A percentile compares a stretch with the other conserved stretches of the same genome.
phyloP scores from a whole-genome alignment of 2,797 vertebrate genomes.

The Microctenopoma stevenorrisi region DNA sequence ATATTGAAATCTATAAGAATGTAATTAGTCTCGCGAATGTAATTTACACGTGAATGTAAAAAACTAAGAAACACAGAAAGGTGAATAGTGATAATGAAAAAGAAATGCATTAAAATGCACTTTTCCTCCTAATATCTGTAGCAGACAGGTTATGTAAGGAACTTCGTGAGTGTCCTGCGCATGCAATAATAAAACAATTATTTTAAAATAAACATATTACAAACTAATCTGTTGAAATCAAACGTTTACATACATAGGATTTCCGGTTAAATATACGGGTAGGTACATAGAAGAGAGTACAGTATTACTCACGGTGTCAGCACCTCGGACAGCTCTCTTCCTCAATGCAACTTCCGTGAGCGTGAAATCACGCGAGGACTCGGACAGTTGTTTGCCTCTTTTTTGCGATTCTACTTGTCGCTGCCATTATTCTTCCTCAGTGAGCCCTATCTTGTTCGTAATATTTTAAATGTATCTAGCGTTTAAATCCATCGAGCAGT shows the following conservation, averaged over 20 bases:
- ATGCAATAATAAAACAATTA: background rate
- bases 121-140: constrained; percentile 3
- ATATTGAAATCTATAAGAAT: background rate
- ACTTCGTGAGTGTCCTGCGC: background rate
- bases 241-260: background rate
- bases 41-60: background rate
- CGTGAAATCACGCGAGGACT: constrained; percentile 60
- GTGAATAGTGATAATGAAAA: background rate
- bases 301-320: constrained; percentile 65
- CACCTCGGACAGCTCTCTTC: constrained; percentile 78
- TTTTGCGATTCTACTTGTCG: background rate
- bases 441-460: rapidly evolving
- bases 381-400: rapidly evolving
- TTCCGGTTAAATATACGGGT: background rate
- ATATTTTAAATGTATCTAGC: rapidly evolving
- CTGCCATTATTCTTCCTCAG: background rate
- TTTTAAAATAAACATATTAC: background rate
- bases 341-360: constrained; percentile 60
- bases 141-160: constrained; percentile 1
- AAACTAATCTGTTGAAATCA: background rate
- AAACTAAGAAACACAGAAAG: background rate
- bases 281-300: constrained; percentile 13
- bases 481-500: background rate
- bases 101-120: background rate
- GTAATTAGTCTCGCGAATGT: background rate